A percentile compares a stretch with the other conserved stretches of the same genome.
These are phyloP conservation scores for Drosophila subobscura DNA, from an alignment of 1,140 invertebrate species.

Conservation along the genomic window DNA sequence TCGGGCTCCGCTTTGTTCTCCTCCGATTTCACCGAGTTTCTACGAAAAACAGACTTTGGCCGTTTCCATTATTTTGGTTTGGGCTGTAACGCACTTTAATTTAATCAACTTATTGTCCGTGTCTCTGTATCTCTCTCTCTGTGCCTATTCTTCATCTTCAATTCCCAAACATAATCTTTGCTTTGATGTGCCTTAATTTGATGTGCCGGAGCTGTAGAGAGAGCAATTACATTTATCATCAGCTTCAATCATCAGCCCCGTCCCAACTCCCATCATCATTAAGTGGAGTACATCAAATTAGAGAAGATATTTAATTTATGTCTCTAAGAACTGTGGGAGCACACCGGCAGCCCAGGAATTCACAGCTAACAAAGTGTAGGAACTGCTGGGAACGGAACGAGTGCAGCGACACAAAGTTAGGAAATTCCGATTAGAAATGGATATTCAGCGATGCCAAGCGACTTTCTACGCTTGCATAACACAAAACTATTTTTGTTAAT, in stretches of 20 bases:
- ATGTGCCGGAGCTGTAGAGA: constrained; percentile 19
- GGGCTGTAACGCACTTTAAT: constrained; percentile 55
- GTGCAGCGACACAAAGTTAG: constrained; percentile 12
- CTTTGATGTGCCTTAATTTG: constrained; percentile 64
- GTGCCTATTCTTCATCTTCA: constrained; percentile 14
- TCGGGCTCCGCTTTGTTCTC: constrained; percentile 23
- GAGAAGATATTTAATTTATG: constrained; percentile 72
- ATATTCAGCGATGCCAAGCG: no score
- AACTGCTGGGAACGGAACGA: constrained; percentile 49
- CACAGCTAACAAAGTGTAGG: constrained; percentile 41
- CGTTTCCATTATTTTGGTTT: constrained; percentile 63
- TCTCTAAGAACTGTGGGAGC: constrained; percentile 77
- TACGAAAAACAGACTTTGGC: constrained; percentile 46
- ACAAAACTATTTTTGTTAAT: constrained; percentile 6
- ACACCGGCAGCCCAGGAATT: constrained; percentile 43
- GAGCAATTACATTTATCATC: constrained; percentile 75
- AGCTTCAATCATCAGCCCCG: constrained; percentile 46
- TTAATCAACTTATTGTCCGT: constrained; percentile 66
- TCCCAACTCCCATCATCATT: constrained; percentile 32
- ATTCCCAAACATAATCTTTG: constrained; percentile 52
- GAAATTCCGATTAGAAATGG: background rate
- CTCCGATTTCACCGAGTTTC: constrained; percentile 48
- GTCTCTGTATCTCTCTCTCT: constrained; percentile 1
- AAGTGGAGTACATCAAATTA: constrained; percentile 57
- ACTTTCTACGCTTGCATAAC: background rate